Evolutionary conservation across 2,888 invertebrate genomes (phyloP).

Genomic region (Coleophora flavipennella): DNA sequence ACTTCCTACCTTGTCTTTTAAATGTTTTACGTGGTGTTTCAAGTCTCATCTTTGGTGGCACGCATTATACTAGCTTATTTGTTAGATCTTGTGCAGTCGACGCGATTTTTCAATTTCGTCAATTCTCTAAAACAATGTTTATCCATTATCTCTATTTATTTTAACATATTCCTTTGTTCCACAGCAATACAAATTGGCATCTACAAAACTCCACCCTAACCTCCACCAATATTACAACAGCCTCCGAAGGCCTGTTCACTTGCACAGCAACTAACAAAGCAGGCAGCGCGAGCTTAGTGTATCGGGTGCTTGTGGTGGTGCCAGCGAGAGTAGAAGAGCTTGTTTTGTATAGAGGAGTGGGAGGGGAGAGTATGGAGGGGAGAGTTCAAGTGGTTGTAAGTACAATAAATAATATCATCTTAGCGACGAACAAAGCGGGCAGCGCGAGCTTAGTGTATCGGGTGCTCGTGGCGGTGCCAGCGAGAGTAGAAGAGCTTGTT

Average conservation of each 20-base stretch:
- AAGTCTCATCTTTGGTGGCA: too few species aligned
- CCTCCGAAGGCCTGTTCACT: conserved; percentile 64
- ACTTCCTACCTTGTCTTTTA: too few species aligned
- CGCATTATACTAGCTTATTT: too few species aligned
- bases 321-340: conserved; percentile 29
- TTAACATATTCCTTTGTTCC: too few species aligned
- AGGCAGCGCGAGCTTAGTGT: conserved; percentile 64
- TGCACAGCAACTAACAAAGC: conserved; percentile 72
- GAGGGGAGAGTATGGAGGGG: conserved; percentile 23
- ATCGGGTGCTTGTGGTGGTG: conserved; percentile 61
- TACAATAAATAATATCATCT: not conserved
- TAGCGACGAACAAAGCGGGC: conserved; percentile 75
- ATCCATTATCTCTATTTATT: too few species aligned
- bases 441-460: conserved; percentile 59
- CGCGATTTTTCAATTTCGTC: too few species aligned
- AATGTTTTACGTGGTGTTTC: too few species aligned
- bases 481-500: conserved; percentile 29
- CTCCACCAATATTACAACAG: conserved; percentile 25
- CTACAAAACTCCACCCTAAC: conserved; percentile 27
- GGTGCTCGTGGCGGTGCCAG: conserved; percentile 53
- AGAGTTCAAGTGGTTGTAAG: conserved; percentile 34
- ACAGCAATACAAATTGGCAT: conserved; percentile 48
- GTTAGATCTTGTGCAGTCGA: too few species aligned
- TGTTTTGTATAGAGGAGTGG: conserved; percentile 24
- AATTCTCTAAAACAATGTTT: too few species aligned